Base-by-base conservation (phyloP, 1,140 invertebrate genomes). In the Neodiprion virginianus region DNA sequence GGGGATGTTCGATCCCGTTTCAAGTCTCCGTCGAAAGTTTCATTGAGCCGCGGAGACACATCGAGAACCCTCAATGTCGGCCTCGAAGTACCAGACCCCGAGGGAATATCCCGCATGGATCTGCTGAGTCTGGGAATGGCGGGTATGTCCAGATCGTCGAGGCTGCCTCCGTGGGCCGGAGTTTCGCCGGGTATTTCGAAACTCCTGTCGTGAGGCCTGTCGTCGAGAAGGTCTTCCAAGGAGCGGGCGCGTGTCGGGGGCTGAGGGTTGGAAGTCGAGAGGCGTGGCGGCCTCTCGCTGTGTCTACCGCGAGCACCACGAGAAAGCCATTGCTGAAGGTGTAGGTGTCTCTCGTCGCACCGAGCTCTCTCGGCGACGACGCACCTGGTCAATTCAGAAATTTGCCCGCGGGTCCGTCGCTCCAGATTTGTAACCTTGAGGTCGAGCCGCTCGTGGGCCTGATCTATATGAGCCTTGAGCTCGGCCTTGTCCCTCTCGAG, bases 401-500 rank as follows among this genome's bases (percentile, higher is more conserved):
- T 92, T 82, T 95, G 94, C 50, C 93, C 92, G 77, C 93, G 90
- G 11, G 95, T 96, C 77, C 92, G 91, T 76, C 92, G 91, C 82
- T 96, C 95, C n/a, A 96, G 86, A 81, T 93, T 91, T n/a, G 93
- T 92, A 1, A 98, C 95, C 80, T 96, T 94, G 61, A 94, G 91
- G 69, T 96, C 94, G 48, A 98, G 86, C 73, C 92, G 91, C 74
- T 95, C 92, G 80, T 96, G 95, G 5, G 95, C 94, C 76, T 92
- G 91, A 81, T 95, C 93, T 10, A 97, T 94, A 77, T 96, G 94
- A 17, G 94, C 92, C 80, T 96, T 95, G 4, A 98, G 82, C 80
- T 97, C 95, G 73, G 95, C 93, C 75, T 96, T 95, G 80, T 97
- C 95, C 76, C 92, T 91, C 79, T 96, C 96, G 12, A 98, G 83